phyloP scores from a whole-genome alignment of 2,888 invertebrate genomes.

The Agrotis ipsilon region DNA sequence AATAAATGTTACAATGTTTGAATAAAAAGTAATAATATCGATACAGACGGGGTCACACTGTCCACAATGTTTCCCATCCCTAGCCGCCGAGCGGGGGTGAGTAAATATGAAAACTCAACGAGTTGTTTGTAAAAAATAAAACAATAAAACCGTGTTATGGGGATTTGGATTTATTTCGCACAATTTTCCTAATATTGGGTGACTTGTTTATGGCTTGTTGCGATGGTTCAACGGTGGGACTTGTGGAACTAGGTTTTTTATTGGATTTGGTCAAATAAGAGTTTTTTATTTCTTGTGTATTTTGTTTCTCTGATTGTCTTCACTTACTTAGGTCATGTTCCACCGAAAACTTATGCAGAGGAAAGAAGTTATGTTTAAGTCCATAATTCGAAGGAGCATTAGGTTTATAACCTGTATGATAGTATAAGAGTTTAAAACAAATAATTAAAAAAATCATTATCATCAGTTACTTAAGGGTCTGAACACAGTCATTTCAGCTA shows the following conservation, averaged over 20 bases:
- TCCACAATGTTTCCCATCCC: constrained; percentile 35
- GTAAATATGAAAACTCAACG: constrained; percentile 68
- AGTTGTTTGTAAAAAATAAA: constrained; percentile 70
- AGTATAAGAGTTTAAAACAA: no score
- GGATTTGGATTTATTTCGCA: constrained; percentile 66
- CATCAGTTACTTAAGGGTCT: background rate
- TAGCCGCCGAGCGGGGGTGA: constrained; percentile 42
- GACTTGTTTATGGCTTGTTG: constrained; percentile 58
- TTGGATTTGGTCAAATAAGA: constrained; percentile 31
- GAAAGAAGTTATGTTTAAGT: no score
- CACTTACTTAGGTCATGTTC: background rate
- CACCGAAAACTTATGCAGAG: no score
- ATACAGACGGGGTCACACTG: constrained; percentile 11
- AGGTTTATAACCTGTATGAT: no score
- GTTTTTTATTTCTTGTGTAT: constrained; percentile 22
- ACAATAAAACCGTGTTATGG: constrained; percentile 64
- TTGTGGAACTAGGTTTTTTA: constrained; percentile 20
- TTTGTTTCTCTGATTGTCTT: background rate
- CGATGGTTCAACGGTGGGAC: constrained; percentile 20
- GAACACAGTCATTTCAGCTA: no score
- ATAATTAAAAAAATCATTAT: no score
- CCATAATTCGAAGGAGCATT: no score
- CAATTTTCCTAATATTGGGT: constrained; percentile 61
- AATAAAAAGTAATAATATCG: constrained; percentile 20
- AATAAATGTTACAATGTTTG: constrained; percentile 2